Evolutionary conservation across 2,113 vertebrate species (phyloP), one percentile per base, ranked within the genome.

Genomic region (Castor canadensis): DNA sequence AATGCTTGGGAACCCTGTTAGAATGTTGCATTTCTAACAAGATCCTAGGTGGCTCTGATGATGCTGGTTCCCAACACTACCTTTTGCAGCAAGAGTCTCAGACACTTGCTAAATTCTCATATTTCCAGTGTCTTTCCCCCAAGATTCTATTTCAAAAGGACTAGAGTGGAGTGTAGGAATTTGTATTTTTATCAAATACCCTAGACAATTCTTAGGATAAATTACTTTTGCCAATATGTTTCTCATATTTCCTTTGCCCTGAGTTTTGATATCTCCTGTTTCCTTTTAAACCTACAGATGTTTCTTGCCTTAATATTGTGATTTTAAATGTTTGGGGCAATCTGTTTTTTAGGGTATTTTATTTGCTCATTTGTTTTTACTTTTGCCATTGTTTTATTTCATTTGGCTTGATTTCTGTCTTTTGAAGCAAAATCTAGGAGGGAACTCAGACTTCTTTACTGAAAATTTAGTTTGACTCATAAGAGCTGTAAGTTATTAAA

Each of bases 401-500:
- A 22, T 40, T 12, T 71, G 35, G 35, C n/a, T 4, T 67, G 35
- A 15, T 30, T 84, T 85, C 82, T 75, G 30, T 43, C 38, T 82
- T 92, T 83, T 40, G 62, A 82, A 96, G 56, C 0, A 83, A 91
- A 89, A 54, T 54, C 7, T 16, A 58, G 47, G 89, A 80, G 35
- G 32, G 73, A n/a, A 86, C 90, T 73, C 20, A 22, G 67, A 56
- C 6, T 49, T 8, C 95, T 75, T 80, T 67, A 20, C 58, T 95
- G n/a, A 92, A 96, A 94, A 77, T 96, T 95, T 92, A 79, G 67
- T 88, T 86, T 19, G 88, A 89, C n/a, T 93, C 64, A 1, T 90
- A 80, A 95, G 81, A 94, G 88, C 43, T 91, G 92, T 85, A 86
- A 62, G 32, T 81, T 80, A 95, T 86, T 96, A 83, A 93, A 83